phyloP scores from a whole-genome alignment of 2,113 vertebrate species.

The Sceloporus tristichus region DNA sequence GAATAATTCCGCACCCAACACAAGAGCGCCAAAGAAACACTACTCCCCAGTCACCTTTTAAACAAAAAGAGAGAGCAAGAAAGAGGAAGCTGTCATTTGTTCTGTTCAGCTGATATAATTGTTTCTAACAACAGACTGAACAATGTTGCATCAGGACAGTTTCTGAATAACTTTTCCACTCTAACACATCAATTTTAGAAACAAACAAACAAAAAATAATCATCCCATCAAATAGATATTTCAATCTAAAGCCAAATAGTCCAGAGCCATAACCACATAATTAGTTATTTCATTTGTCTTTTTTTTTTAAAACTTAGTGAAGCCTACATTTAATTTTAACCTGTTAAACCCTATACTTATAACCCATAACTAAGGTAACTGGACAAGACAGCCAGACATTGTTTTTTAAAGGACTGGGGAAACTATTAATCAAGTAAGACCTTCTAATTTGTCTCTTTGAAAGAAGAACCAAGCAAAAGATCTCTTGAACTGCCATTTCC shows the following conservation, averaged over 20 bases:
- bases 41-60: neutral
- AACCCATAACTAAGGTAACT: neutral
- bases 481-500: neutral
- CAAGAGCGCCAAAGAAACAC: constrained; percentile 37
- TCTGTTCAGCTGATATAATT: constrained; percentile 19
- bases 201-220: neutral
- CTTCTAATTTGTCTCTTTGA: neutral
- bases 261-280: neutral
- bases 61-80: constrained; percentile 48
- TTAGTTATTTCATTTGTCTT: neutral
- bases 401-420: neutral
- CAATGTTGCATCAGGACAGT: constrained; percentile 8
- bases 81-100: constrained; percentile 65
- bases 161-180: constrained; percentile 2
- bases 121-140: constrained; percentile 48
- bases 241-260: constrained; percentile 30
- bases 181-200: constrained; percentile 22
- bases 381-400: neutral
- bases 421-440: neutral
- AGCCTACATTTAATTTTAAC: too few relatives aligned
- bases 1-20: constrained; percentile 46
- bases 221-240: neutral
- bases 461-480: neutral
- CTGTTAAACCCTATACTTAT: neutral
- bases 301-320: neutral